phyloP scores from a whole-genome alignment of 2,888 invertebrate species.

The Heliconius aoede region DNA sequence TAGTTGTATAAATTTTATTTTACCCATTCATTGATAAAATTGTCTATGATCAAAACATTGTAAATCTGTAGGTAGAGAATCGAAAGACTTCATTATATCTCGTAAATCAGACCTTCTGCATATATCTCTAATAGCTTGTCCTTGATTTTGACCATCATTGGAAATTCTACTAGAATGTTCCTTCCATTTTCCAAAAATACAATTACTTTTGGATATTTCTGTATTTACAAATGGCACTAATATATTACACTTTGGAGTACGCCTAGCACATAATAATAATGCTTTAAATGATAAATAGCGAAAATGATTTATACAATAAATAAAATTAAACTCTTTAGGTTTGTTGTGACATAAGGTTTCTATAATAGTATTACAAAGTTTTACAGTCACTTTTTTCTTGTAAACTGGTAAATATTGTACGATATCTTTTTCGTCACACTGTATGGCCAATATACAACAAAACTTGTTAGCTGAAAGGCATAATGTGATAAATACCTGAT shows the following conservation, averaged over 20 bases:
- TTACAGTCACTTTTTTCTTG: constrained; percentile 73
- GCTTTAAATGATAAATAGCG: constrained; percentile 74
- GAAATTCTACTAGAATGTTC: constrained; percentile 69
- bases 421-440: constrained; percentile 66
- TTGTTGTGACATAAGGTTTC: constrained; percentile 64
- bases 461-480: constrained; percentile 79
- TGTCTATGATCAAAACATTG: constrained; percentile 65
- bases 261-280: constrained; percentile 68
- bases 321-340: constrained; percentile 60
- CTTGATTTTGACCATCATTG: constrained; percentile 57
- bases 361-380: constrained; percentile 70
- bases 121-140: constrained; percentile 61
- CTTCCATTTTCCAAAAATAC: constrained; percentile 75
- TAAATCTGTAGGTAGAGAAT: constrained; percentile 64
- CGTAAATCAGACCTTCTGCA: constrained; percentile 69
- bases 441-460: constrained; percentile 71
- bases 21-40: constrained; percentile 46
- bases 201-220: constrained; percentile 72
- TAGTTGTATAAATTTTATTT: constrained; percentile 33
- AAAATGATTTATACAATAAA: constrained; percentile 78
- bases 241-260: constrained; percentile 68
- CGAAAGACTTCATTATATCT: constrained; percentile 63
- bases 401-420: constrained; percentile 62
- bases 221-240: constrained; percentile 63
- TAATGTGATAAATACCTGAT: constrained; percentile 72